phyloP scores from a whole-genome alignment of 2,888 invertebrate genomes.

The Stratiomys singularior region DNA sequence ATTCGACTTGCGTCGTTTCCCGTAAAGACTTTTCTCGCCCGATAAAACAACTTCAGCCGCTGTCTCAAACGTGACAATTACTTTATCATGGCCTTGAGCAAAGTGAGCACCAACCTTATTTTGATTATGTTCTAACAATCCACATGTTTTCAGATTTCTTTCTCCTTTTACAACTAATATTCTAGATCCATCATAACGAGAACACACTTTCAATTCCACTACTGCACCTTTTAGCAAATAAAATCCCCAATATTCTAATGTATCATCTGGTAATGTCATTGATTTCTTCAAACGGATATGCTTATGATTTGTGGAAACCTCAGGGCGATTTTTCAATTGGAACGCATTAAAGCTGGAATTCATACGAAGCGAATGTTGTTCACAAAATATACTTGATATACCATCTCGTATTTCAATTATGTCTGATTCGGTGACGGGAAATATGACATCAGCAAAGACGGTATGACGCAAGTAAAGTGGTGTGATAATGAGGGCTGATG shows the following conservation, averaged over 20 bases:
- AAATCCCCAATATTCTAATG: constrained; percentile 90
- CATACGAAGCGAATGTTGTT: constrained; percentile 81
- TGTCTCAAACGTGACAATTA: constrained; percentile 71
- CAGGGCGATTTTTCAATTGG: constrained; percentile 76
- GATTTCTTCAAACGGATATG: constrained; percentile 83
- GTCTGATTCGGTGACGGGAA: constrained; percentile 85
- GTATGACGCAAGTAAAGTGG: constrained; percentile 82
- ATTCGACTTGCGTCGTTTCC: no score
- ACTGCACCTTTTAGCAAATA: constrained; percentile 81
- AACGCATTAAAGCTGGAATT: constrained; percentile 78
- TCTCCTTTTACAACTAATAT: constrained; percentile 85
- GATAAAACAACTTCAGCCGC: constrained; percentile 64
- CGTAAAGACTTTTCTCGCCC: constrained; percentile 49
- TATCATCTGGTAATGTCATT: constrained; percentile 85
- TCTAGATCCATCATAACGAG: constrained; percentile 80
- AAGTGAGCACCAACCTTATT: constrained; percentile 72
- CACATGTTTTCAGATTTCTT: constrained; percentile 80
- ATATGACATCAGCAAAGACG: constrained; percentile 80
- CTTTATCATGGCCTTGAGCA: constrained; percentile 63
- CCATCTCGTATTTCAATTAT: constrained; percentile 84
- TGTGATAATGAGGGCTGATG: constrained; percentile 78
- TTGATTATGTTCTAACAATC: constrained; percentile 76
- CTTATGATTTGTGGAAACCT: constrained; percentile 75
- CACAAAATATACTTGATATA: constrained; percentile 84
- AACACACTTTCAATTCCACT: constrained; percentile 82